Percentiles rank a stretch among this genome's conserved stretches.
Conservation (phyloP, 2,797 vertebrate genomes). For the Poliocrania exsul region DNA sequence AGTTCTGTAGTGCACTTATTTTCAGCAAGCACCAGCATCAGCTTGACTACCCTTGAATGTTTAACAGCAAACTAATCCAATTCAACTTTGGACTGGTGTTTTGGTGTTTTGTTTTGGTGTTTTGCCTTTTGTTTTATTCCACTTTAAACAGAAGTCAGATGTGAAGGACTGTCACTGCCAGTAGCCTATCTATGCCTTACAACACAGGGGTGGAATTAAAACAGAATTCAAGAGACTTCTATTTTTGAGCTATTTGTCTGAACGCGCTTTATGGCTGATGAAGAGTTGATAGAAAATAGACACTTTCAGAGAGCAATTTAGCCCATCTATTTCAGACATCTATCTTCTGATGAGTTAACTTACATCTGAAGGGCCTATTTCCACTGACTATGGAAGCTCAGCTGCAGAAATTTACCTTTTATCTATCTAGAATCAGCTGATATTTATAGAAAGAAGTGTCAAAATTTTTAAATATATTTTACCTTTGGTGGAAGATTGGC, state of each 20-base stretch:
- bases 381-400: background rate
- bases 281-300: background rate
- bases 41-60: background rate
- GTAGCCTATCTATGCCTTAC: background rate
- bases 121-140: slow-evolving; percentile 3
- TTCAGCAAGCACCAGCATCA: background rate
- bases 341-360: background rate
- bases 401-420: background rate
- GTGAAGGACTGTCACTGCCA: background rate
- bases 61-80: background rate
- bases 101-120: background rate
- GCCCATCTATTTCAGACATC: background rate
- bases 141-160: background rate
- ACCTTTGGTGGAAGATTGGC: slow-evolving; percentile 82
- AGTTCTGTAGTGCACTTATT: background rate
- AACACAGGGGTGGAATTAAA: background rate
- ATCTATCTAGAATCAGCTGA: background rate
- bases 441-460: background rate
- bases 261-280: background rate
- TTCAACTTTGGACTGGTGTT: background rate
- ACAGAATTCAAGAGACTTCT: background rate
- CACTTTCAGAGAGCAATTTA: background rate
- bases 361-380: background rate
- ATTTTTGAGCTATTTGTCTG: background rate
- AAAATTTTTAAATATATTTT: slow-evolving; percentile 10